Conservation (phyloP, 2,113 vertebrate genomes). For the Solea senegalensis region DNA sequence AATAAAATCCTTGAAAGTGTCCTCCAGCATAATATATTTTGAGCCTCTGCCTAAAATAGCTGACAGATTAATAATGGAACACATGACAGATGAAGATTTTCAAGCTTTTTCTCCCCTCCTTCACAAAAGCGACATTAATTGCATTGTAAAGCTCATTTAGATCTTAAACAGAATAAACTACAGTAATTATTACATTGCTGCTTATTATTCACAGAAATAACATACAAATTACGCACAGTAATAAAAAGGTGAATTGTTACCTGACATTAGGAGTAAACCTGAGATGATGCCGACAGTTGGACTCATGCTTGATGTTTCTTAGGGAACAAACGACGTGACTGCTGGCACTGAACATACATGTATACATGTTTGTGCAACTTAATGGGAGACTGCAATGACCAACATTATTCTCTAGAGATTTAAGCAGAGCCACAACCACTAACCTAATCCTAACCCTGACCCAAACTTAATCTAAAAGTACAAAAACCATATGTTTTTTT, state of each 20-base stretch:
- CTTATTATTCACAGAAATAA: background rate
- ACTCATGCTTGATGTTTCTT: conserved; percentile 61
- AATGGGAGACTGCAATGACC: background rate
- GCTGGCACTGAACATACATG: background rate
- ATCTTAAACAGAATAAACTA: no score
- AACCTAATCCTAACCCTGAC: background rate
- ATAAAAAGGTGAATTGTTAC: conserved; percentile 54
- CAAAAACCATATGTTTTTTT: background rate
- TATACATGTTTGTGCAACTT: conserved; percentile 21
- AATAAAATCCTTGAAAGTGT: no score
- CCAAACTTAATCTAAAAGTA: background rate
- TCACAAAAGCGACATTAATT: no score
- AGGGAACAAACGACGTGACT: background rate
- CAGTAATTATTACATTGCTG: no score
- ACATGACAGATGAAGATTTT: no score
- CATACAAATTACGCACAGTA: background rate
- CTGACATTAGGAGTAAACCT: conserved; percentile 65
- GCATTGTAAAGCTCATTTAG: no score
- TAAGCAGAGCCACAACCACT: background rate
- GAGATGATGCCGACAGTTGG: conserved; percentile 16
- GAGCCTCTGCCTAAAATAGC: no score
- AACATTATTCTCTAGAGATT: conserved; percentile 24
- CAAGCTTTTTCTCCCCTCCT: no score
- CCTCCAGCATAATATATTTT: no score
- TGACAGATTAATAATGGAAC: no score